Evolutionary conservation across 2,113 vertebrate genomes (phyloP), one percentile per base, ranked within the genome.

Genomic region (Erpornis zantholeuca): DNA sequence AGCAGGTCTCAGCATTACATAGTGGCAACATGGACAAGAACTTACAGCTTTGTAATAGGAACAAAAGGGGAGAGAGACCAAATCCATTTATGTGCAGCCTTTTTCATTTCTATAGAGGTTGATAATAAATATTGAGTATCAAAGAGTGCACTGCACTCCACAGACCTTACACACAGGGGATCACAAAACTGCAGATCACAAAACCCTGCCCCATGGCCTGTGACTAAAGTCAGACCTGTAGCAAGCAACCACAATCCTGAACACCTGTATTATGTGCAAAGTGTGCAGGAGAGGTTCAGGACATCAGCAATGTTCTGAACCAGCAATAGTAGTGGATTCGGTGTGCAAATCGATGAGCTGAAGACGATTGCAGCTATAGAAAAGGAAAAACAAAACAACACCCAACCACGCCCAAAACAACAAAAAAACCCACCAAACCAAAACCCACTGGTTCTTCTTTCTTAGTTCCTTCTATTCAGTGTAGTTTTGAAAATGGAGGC

Each of bases 401-500:
- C 8, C 4, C 11, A 1, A n/a, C 18, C 35, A 2, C 0, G 7
- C 35, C 27, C 14, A 4, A 27, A 80, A 8, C 15, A 49, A 20
- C 29, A 52, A 80, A 13, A 56, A 47, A 27, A 5, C 27, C n/a
- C n/a, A 59, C 21, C 25, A 68, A 27, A n/a, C 24, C 10, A 45
- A 36, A 47, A 15, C 6, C 3, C 54, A 36, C 13, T 29, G 28
- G 11, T 36, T 53, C 28, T 36, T 69, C 49, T 73, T 60, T 88
- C 45, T 45, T 65, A 53, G 69, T 31, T n/a, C 18, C 12, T 79
- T 17, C n/a, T 82, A 11, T n/a, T 82, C 24, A 38, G 27, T 40
- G 49, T 68, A 68, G n/a, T 64, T 87, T 23, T 79, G 38, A 76
- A 79, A 33, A 63, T 3, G 13, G 36, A 90, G 16, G 21, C 7